Percentiles rank a stretch among this genome's conserved stretches.
These are phyloP conservation scores for Anarrhichthys ocellatus DNA, from an alignment of 2,113 vertebrate species.

Conservation along the genomic window DNA sequence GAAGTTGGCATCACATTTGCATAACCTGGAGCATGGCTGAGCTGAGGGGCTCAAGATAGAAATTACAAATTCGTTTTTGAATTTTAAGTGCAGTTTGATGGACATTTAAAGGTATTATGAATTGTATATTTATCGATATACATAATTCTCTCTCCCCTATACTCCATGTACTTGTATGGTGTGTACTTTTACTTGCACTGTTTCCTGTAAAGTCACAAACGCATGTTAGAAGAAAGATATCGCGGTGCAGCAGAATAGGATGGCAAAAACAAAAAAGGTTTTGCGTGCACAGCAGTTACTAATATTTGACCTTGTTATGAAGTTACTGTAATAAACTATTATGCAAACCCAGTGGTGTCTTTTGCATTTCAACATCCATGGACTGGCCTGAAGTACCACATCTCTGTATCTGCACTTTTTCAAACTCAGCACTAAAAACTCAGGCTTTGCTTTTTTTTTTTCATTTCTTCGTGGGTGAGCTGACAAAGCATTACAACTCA, in stretches of 20 bases:
- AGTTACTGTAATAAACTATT: not conserved
- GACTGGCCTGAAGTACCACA: constrained; percentile 1
- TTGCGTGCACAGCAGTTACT: not conserved
- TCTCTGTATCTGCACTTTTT: constrained; percentile 34
- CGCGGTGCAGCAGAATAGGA: not conserved
- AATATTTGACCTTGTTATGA: not conserved
- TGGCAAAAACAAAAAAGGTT: not conserved
- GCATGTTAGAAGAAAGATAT: not conserved
- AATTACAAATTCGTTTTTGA: too few relatives aligned
- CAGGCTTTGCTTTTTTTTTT: constrained; percentile 27
- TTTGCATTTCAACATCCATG: constrained; percentile 15
- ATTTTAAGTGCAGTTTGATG: too few relatives aligned
- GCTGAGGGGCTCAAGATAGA: too few relatives aligned
- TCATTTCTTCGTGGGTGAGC: constrained; percentile 19
- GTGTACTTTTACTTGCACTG: not conserved
- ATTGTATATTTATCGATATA: too few relatives aligned
- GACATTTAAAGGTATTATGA: too few relatives aligned
- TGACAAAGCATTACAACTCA: constrained; percentile 42
- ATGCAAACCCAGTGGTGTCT: not conserved
- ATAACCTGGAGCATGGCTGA: too few relatives aligned
- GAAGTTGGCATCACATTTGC: too few relatives aligned
- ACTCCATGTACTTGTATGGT: not conserved
- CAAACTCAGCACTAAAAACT: constrained; percentile 39
- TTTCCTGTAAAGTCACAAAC: not conserved
- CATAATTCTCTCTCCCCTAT: not conserved